These are phyloP conservation scores for Glaucomys volans DNA, from an alignment of 2,113 vertebrate species.

Conservation along the genomic window DNA sequence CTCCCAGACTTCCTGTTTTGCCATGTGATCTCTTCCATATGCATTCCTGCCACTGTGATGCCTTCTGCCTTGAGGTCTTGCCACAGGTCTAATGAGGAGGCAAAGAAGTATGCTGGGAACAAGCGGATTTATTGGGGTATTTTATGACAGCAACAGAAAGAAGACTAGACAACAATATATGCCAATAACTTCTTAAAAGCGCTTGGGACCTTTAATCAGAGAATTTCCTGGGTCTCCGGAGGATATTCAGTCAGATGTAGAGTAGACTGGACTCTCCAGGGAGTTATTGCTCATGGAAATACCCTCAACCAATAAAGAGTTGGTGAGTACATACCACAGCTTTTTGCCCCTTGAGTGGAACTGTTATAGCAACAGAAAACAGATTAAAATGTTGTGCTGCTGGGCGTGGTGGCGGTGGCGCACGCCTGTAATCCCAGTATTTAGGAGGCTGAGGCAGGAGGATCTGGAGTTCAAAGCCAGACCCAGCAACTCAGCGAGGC, in stretches of 20 bases:
- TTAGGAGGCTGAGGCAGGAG: too few species aligned
- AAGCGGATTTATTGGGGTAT: background rate
- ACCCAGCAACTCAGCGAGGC: too few species aligned
- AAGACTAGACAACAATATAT: background rate
- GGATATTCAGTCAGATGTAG: background rate
- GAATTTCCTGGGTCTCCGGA: background rate
- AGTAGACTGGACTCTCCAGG: background rate
- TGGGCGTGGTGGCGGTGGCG: too few species aligned
- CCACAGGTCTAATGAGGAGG: too few species aligned
- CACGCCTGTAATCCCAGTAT: too few species aligned
- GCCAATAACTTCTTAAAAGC: background rate
- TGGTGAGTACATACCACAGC: background rate
- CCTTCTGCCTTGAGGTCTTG: background rate
- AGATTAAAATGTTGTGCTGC: too few species aligned
- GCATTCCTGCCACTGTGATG: background rate
- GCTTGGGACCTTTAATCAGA: background rate
- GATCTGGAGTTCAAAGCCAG: too few species aligned
- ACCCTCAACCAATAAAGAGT: background rate
- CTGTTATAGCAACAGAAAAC: too few species aligned
- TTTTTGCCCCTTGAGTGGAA: background rate
- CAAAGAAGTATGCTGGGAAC: background rate
- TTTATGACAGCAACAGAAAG: background rate
- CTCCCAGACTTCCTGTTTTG: background rate
- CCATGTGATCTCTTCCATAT: too few species aligned
- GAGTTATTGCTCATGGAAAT: background rate